These are phyloP conservation scores for Amphimallon solstitiale DNA, from an alignment of 2,888 invertebrate species.

Conservation along the genomic window DNA sequence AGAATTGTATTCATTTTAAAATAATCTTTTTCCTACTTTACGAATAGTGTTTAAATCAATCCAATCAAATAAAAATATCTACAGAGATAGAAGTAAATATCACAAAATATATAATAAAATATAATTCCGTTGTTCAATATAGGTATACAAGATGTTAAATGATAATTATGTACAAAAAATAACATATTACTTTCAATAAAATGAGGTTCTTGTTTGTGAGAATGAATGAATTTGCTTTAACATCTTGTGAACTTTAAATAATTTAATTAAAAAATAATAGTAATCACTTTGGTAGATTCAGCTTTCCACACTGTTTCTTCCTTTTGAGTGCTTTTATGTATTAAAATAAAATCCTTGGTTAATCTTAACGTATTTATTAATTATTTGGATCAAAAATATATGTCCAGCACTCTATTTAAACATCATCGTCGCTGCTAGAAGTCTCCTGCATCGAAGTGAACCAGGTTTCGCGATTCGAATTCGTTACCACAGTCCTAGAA, in stretches of 20 bases:
- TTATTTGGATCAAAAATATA: conserved; percentile 4
- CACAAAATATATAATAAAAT: not conserved
- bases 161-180: no score
- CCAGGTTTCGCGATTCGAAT: conserved; percentile 65
- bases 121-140: not conserved
- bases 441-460: conserved; percentile 67
- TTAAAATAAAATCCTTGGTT: not conserved
- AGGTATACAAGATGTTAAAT: not conserved
- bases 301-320: no score
- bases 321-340: no score
- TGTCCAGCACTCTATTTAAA: conserved; percentile 18
- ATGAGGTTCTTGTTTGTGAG: no score
- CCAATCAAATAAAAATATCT: not conserved
- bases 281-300: no score
- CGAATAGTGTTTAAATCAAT: not conserved
- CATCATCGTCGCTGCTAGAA: conserved; percentile 58
- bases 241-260: no score
- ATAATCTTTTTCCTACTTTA: not conserved
- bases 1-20: not conserved
- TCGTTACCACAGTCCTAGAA: conserved; percentile 48
- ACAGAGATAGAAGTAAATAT: conserved; percentile 11
- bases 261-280: no score
- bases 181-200: no score
- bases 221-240: no score
- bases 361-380: not conserved